These are phyloP conservation scores for Dipus sagitta DNA, from an alignment of 2,797 vertebrate genomes.

Conservation along the genomic window DNA sequence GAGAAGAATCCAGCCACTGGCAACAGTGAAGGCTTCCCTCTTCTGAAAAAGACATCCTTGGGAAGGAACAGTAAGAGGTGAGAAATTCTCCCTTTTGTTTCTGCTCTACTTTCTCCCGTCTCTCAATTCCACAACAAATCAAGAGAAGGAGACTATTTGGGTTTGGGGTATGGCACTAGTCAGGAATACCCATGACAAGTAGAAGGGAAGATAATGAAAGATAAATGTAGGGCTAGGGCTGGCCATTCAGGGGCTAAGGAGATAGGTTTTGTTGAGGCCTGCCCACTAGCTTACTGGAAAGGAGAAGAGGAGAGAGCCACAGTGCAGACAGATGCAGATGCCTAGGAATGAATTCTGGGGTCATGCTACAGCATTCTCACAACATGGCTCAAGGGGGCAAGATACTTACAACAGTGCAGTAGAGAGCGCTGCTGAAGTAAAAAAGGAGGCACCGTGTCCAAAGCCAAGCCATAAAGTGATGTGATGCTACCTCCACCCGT, in stretches of 20 bases:
- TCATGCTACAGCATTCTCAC: neutral
- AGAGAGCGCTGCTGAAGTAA: neutral
- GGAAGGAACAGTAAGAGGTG: neutral
- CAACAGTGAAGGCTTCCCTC: neutral
- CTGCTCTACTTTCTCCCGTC: neutral
- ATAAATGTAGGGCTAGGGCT: neutral
- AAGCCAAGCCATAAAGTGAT: neutral
- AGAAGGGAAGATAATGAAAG: neutral
- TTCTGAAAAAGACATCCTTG: neutral
- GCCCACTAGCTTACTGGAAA: neutral
- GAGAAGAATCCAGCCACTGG: neutral
- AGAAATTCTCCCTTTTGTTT: neutral
- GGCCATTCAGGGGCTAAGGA: neutral
- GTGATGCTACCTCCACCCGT: neutral
- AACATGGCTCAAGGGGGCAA: too few relatives aligned
- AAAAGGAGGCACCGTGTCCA: neutral
- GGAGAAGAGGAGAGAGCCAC: neutral
- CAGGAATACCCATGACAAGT: neutral
- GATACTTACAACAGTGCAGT: fast-evolving
- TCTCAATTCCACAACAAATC: constrained; percentile 37
- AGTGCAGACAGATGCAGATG: neutral
- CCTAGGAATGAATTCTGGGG: neutral
- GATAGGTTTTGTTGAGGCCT: neutral
- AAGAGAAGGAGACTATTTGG: neutral
- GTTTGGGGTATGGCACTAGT: neutral